Conservation (phyloP, 2,113 vertebrate genomes). For the Artemisiospiza belli region DNA sequence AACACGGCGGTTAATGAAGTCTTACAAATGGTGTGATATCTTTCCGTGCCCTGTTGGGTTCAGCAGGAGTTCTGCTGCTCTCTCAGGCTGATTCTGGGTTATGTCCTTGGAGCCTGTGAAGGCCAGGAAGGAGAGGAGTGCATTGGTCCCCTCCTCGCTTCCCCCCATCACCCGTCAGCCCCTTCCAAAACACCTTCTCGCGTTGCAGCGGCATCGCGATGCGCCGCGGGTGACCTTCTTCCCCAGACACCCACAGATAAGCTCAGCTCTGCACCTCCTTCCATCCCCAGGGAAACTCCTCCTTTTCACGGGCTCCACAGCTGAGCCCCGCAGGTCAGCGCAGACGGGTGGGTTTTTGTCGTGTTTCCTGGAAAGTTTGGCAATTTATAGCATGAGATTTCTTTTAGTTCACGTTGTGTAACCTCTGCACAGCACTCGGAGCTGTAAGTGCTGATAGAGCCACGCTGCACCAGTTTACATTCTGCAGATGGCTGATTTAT, state of each 20-base stretch:
- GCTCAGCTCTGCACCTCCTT: not conserved
- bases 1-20: rapidly evolving
- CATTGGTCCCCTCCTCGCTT: rapidly evolving
- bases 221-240: not conserved
- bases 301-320: not conserved
- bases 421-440: not conserved
- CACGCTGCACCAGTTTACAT: not conserved
- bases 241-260: not conserved
- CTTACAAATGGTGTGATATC: rapidly evolving
- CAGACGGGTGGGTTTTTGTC: rapidly evolving
- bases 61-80: not conserved
- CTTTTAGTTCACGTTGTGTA: not conserved
- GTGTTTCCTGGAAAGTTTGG: not conserved
- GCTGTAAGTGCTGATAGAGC: not conserved
- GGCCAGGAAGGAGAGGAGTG: not conserved
- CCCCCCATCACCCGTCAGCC: not conserved
- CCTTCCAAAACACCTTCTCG: not conserved
- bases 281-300: not conserved
- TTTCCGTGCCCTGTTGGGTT: not conserved
- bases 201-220: not conserved
- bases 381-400: not conserved
- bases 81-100: not conserved
- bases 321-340: not conserved
- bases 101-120: not conserved
- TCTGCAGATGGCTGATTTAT: not conserved